phyloP scores from a whole-genome alignment of 1,140 invertebrate species.

The Oryzaephilus surinamensis region DNA sequence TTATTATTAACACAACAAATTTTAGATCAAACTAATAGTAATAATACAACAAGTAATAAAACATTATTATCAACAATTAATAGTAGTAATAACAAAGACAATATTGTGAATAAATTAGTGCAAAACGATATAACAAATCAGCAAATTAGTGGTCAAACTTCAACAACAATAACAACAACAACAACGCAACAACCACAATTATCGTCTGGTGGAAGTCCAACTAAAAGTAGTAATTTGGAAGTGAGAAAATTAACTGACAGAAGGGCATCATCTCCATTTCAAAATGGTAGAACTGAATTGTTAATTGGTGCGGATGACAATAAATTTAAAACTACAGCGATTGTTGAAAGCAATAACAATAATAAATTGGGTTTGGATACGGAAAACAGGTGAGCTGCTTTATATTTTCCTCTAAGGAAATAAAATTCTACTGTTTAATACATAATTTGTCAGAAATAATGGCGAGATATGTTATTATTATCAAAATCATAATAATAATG shows the following conservation, averaged over 20 bases:
- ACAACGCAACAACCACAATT: conserved; percentile 16
- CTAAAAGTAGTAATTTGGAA: conserved; percentile 18
- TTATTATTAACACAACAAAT: conserved; percentile 18
- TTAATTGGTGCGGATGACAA: conserved; percentile 53
- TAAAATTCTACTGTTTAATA: no score
- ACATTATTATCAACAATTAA: no score
- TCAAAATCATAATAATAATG: no score
- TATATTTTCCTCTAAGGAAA: no score
- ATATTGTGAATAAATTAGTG: no score
- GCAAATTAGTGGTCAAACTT: not conserved
- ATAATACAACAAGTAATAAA: no score
- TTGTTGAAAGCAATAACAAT: conserved; percentile 42
- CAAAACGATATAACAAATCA: not conserved
- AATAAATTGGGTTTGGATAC: conserved; percentile 40
- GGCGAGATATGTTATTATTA: no score
- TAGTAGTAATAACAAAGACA: not conserved
- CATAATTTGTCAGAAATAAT: no score
- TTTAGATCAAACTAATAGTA: not conserved
- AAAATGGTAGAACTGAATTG: conserved; percentile 63
- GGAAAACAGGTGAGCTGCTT: conserved; percentile 44
- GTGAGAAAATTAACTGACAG: conserved; percentile 35
- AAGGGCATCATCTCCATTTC: conserved; percentile 48
- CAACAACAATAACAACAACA: conserved; percentile 3
- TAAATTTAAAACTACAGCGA: conserved; percentile 44
- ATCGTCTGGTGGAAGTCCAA: conserved; percentile 23